These are phyloP conservation scores for Scomber scombrus DNA, from an alignment of 2,113 vertebrate genomes.

Conservation along the genomic window DNA sequence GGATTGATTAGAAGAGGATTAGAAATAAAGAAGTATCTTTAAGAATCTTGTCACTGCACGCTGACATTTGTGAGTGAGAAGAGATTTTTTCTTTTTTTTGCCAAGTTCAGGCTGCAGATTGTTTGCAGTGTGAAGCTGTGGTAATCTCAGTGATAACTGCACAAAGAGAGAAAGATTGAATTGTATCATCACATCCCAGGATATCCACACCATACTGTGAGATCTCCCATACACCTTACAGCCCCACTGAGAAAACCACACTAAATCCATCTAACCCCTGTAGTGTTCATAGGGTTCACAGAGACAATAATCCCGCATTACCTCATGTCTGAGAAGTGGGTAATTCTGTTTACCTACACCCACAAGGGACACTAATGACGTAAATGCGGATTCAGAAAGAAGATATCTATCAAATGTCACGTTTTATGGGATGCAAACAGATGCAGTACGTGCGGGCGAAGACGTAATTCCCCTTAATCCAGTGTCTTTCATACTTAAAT, in stretches of 20 bases:
- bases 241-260: conserved; percentile 64
- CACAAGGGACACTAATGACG: conserved; percentile 22
- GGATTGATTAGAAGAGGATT: conserved; percentile 65
- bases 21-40: conserved; percentile 56
- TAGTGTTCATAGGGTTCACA: conserved; percentile 51
- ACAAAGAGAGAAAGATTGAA: conserved; percentile 63
- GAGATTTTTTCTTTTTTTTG: conserved; percentile 30
- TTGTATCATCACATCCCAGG: conserved; percentile 64
- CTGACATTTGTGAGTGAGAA: conserved; percentile 56
- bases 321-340: conserved; percentile 29
- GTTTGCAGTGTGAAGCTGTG: conserved; percentile 53
- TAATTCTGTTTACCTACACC: conserved; percentile 42
- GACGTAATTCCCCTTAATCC: not conserved
- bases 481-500: not conserved
- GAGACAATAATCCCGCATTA: conserved; percentile 69
- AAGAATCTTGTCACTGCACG: conserved; percentile 53
- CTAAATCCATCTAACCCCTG: conserved; percentile 67
- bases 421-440: not conserved
- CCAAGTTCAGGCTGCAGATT: conserved; percentile 17
- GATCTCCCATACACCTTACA: conserved; percentile 56
- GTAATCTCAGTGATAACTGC: conserved; percentile 52
- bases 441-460: not conserved
- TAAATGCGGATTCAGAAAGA: conserved; percentile 3
- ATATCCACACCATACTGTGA: conserved; percentile 63
- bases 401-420: conserved; percentile 1